Evolutionary conservation across 2,113 vertebrate species (phyloP), one percentile per base, ranked within the genome.

Genomic region (Dicaeum eximium): DNA sequence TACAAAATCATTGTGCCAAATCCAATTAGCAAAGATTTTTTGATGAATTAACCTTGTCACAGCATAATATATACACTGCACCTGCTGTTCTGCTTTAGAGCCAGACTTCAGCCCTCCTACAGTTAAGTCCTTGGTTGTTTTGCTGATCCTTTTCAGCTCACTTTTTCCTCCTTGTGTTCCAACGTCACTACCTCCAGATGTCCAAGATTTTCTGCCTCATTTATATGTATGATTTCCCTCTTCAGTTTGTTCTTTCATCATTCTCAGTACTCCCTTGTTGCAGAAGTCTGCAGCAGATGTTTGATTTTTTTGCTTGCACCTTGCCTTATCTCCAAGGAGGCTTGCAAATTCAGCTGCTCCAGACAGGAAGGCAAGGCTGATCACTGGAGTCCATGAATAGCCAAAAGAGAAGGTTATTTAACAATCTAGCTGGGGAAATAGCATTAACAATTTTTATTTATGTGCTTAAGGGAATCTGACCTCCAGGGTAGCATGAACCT

Each of bases 1-100:
- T 81, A 67, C 20, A 94, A 92, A 88, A 86, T 88, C 81, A 58
- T 82, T 2, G 14, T 73, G 88, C 88, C 93, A 97, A 95, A 94
- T 92, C 74, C 67, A 97, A 92, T 96, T 95, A 96, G 67, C 85
- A 88, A 85, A 86, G 88, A 90, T 80, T 93, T 93, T 94, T 93
- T 95, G 54, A 94, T 88, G 50, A 95, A 94, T 95, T 93, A 95
- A 93, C 93, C 82, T 90, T 85, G 90, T 92, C 85, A 86, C 13
- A 10, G 88, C 31, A 77, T 81, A 80, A 65, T 64, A 79, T 65
- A 82, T 48, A 50, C 58, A 58, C 74, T 62, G 85, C 96, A 96
- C 81, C 95, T 96, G 85, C 85, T 94, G 58, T 82, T 93, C 71
- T 73, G 37, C 75, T 82, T 87, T 42, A 89, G 70, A 7, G 30